Evolutionary conservation across 2,888 invertebrate species (phyloP), one percentile per base, ranked within the genome.

Genomic region (Melanostoma scalare): DNA sequence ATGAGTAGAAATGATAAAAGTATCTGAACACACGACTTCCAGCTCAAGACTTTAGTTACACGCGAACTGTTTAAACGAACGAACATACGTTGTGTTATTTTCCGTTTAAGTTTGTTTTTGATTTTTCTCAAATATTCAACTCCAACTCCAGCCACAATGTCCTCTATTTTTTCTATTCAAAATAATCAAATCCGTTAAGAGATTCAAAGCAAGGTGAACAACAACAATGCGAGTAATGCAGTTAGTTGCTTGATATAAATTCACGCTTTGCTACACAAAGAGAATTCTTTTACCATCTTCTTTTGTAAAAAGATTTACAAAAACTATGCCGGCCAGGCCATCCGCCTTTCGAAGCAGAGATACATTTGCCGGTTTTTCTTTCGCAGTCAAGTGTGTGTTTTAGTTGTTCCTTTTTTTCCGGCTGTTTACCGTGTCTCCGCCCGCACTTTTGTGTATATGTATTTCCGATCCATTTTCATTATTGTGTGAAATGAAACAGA

Each of bases 61-160:
- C 85, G 85, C 81, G 85, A 85, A 50, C 85, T 77, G 81, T 77
- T 81, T 77, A 65, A 81, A 73, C 85, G 85, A 85, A 77, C 74
- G 85, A 81, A 81, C 75, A 61, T 53, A 73, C 81, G 80, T 80
- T 81, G 73, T 73, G 76, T 69, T 81, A 69, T 77, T 85, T 75
- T 63, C 76, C 85, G 76, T 80, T 81, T 77, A 60, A 46, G 73
- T 85, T 81, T 53, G 65, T 48, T 73, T 30, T n/a, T 20, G 44
- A 35, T 53, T 60, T 61, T 52, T 68, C 48, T 63, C 35, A 33
- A 36, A 36, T 58, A n/a, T 9, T 36, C 38, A 58, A 48, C 38
- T 31, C 48, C 31, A 63, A 63, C 36, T 38, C 38, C 42, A 55
- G 63, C 55, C 6, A 73, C 33, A 8, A 46, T 10, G 5, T 46